These are phyloP conservation scores for Calephelis perditalis DNA, from an alignment of 2,888 invertebrate genomes.

Conservation along the genomic window DNA sequence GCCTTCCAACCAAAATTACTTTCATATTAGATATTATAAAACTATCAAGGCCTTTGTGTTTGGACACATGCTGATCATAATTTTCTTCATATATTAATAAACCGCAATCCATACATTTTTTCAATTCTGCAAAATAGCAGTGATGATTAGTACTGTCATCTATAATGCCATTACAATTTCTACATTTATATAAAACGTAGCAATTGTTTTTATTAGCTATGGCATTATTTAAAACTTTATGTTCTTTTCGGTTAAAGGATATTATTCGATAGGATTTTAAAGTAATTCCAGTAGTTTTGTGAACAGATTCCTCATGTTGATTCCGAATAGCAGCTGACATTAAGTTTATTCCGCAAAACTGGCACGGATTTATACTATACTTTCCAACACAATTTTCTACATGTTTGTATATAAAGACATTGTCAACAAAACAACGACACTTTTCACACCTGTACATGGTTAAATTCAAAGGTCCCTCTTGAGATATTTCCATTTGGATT, in stretches of 20 bases:
- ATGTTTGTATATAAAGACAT: slow-evolving; percentile 40
- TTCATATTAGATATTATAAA: slow-evolving; percentile 46
- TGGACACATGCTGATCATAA: slow-evolving; percentile 40
- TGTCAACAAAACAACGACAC: slow-evolving; percentile 46
- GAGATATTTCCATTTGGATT: slow-evolving; percentile 48
- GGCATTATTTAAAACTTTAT: slow-evolving; percentile 38
- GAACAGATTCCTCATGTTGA: slow-evolving; percentile 43
- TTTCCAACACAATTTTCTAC: slow-evolving; percentile 37
- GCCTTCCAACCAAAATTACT: slow-evolving; percentile 47
- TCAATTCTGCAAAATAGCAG: slow-evolving; percentile 39
- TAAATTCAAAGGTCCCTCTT: slow-evolving; percentile 40
- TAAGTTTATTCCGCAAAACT: slow-evolving; percentile 45
- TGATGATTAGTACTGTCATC: slow-evolving; percentile 38
- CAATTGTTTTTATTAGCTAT: slow-evolving; percentile 31
- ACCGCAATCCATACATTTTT: slow-evolving; percentile 47
- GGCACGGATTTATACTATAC: slow-evolving; percentile 42
- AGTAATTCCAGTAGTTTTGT: slow-evolving; percentile 33
- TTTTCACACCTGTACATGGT: slow-evolving; percentile 51
- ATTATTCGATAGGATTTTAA: slow-evolving; percentile 45
- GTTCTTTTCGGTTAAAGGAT: slow-evolving; percentile 44
- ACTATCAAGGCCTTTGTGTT: slow-evolving; percentile 42
- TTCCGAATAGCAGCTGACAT: slow-evolving; percentile 35
- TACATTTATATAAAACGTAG: slow-evolving; percentile 52
- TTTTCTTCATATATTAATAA: slow-evolving; percentile 40
- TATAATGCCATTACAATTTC: slow-evolving; percentile 46